Evolutionary conservation across 2,797 vertebrate species (phyloP).

Genomic region (Tragelaphus eurycerus): DNA sequence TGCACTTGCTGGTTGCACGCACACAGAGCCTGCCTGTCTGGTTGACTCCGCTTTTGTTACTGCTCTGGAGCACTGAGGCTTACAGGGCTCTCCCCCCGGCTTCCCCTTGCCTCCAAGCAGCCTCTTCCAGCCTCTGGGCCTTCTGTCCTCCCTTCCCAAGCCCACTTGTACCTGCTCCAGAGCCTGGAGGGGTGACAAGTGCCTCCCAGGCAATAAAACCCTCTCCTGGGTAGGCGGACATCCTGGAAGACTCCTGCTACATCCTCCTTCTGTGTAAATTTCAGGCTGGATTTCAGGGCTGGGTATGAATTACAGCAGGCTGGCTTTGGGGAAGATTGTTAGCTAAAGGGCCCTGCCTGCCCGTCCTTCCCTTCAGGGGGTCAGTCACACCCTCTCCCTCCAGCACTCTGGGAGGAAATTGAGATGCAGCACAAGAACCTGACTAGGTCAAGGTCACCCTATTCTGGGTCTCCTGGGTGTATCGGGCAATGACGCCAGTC

Average conservation of each 20-base stretch:
- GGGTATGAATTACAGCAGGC: neutral
- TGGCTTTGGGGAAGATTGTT: neutral
- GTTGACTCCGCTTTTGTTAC: constrained; percentile 6
- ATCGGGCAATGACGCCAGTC: neutral
- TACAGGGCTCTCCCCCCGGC: neutral
- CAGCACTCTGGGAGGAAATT: neutral
- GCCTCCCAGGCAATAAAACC: constrained; percentile 46
- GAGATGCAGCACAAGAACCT: neutral
- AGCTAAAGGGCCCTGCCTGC: neutral
- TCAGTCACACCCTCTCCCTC: neutral
- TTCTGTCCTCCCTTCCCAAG: neutral
- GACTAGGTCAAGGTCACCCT: neutral
- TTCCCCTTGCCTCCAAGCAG: neutral
- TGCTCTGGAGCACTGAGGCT: neutral
- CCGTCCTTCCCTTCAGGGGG: neutral
- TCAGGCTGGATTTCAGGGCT: neutral
- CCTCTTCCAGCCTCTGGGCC: neutral
- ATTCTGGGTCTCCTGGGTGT: neutral
- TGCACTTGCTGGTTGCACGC: neutral
- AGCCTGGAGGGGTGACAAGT: constrained; percentile 26
- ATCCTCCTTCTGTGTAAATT: neutral
- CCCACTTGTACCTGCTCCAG: neutral
- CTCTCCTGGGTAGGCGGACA: neutral
- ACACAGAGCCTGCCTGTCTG: neutral
- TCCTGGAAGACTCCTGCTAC: neutral